These are phyloP conservation scores for Sycophila texana DNA, from an alignment of 2,888 invertebrate genomes.

Conservation along the genomic window DNA sequence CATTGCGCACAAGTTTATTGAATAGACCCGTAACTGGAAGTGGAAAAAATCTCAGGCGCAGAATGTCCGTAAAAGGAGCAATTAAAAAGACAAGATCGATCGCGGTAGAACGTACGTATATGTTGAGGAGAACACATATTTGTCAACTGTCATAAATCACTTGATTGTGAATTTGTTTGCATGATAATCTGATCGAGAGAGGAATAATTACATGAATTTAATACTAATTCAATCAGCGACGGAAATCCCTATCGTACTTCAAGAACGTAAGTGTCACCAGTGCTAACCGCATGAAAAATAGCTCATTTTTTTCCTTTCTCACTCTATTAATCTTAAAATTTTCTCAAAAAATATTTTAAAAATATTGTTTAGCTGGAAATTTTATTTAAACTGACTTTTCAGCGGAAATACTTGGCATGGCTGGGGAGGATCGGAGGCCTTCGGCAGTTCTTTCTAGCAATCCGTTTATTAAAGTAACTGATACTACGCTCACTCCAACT, in stretches of 20 bases:
- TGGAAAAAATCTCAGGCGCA: conserved; percentile 80
- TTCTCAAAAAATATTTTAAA: neutral
- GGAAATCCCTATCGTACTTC: conserved; percentile 63
- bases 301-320: neutral
- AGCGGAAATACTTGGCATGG: conserved; percentile 90
- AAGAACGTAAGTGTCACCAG: conserved; percentile 68
- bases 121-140: neutral
- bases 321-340: too few relatives aligned
- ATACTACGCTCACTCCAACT: conserved; percentile 63
- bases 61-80: conserved; percentile 93
- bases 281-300: conserved; percentile 48
- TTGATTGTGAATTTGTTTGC: conserved; percentile 58
- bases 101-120: conserved; percentile 88
- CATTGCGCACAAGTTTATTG: conserved; percentile 83
- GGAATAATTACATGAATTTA: conserved; percentile 41
- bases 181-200: conserved; percentile 38
- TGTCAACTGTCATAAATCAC: conserved; percentile 30
- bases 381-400: conserved; percentile 55
- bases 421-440: conserved; percentile 81
- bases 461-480: conserved; percentile 72
- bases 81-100: conserved; percentile 96
- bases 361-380: neutral
- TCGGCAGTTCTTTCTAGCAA: conserved; percentile 76
- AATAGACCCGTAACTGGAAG: conserved; percentile 76
- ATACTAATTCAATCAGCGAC: conserved; percentile 63